These are phyloP conservation scores for Theropithecus gelada DNA, from an alignment of 2,113 vertebrate species.

Conservation along the genomic window DNA sequence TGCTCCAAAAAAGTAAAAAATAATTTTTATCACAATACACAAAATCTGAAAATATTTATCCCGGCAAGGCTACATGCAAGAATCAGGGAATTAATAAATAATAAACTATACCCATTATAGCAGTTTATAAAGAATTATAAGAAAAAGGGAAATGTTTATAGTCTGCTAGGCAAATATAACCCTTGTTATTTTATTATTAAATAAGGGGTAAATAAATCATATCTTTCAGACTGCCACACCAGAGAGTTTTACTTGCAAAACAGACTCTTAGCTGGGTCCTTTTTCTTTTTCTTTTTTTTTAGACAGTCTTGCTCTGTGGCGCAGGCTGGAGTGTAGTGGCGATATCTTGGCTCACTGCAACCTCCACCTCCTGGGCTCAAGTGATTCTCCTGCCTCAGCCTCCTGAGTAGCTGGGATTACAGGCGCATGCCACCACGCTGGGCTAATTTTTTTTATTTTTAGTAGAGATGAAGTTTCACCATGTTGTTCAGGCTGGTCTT, in stretches of 20 bases:
- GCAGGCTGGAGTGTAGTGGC: no score
- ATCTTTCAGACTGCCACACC: not conserved
- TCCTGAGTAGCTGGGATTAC: no score
- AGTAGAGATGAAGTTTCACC: no score
- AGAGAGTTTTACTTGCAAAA: not conserved
- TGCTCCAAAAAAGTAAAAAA: not conserved
- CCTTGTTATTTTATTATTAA: not conserved
- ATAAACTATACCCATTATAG: not conserved
- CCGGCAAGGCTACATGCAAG: not conserved
- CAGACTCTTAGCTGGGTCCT: not conserved
- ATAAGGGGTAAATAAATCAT: not conserved
- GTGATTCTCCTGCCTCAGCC: no score
- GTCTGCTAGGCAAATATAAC: not conserved
- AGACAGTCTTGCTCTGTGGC: no score
- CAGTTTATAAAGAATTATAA: not conserved
- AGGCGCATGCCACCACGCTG: no score
- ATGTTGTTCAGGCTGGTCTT: no score
- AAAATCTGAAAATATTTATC: conserved; percentile 45
- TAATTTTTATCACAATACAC: not conserved
- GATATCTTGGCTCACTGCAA: no score
- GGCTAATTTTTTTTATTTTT: no score
- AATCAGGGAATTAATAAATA: not conserved
- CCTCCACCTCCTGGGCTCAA: no score
- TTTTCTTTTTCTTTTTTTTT: not conserved
- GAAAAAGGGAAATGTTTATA: not conserved